Evolutionary conservation across 2,113 vertebrate species (phyloP).

Genomic region (Orientallactaga bullata): DNA sequence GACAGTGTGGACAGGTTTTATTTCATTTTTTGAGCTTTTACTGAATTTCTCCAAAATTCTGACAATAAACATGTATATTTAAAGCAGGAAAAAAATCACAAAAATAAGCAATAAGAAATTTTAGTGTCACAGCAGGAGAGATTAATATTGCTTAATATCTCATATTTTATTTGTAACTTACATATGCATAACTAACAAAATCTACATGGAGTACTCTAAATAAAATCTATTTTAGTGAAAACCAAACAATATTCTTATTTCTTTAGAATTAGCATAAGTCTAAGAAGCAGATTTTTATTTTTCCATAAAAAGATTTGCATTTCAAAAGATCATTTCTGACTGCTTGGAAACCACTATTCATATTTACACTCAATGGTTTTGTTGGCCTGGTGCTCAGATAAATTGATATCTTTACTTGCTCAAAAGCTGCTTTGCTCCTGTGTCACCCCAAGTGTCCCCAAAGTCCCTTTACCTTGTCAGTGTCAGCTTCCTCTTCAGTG

Average conservation of each 20-base stretch:
- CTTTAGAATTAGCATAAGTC: slow-evolving; percentile 55
- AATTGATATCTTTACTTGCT: neutral
- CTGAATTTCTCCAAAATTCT: slow-evolving; percentile 2
- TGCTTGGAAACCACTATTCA: slow-evolving; percentile 31
- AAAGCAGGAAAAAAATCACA: slow-evolving; percentile 18
- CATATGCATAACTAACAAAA: slow-evolving; percentile 43
- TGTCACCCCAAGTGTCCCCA: neutral
- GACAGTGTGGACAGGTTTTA: neutral
- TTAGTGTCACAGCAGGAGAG: neutral
- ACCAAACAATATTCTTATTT: neutral
- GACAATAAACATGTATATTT: slow-evolving; percentile 20
- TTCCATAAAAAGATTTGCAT: neutral
- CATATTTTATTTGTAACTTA: slow-evolving; percentile 21
- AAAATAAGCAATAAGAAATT: slow-evolving; percentile 31
- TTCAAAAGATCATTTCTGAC: slow-evolving; percentile 35
- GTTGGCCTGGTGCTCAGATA: neutral
- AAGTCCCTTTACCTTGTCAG: neutral
- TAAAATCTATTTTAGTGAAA: slow-evolving; percentile 28
- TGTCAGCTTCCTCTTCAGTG: neutral
- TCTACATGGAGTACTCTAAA: slow-evolving; percentile 2
- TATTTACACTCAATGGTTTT: neutral
- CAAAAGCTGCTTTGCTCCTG: neutral
- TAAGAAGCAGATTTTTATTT: slow-evolving; percentile 4
- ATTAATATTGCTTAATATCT: neutral
- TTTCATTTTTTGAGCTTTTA: slow-evolving; percentile 28